Base-by-base conservation (phyloP, 2,888 invertebrate species). In the Diaprepes abbreviatus region DNA sequence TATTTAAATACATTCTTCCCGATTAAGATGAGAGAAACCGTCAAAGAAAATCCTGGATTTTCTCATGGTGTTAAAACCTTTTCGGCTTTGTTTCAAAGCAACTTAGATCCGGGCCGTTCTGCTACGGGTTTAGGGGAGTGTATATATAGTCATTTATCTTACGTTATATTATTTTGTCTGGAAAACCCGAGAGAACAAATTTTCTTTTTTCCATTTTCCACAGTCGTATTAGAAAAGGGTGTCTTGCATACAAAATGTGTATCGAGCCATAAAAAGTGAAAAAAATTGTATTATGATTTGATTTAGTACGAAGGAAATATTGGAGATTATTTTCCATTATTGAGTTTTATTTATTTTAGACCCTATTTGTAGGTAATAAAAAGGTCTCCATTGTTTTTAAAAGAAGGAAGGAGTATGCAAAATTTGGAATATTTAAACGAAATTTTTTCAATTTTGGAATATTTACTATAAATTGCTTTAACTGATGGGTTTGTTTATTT, bases 21-120 rank as follows among this genome's bases (percentile, higher is more conserved):
- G 81, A 81, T 81, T 80, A 80, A 80, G 80, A 80, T 77, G 76
- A 58, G 79, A 73, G 75, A 77, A 77, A 78, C 75, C 74, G 77
- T 78, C 78, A 79, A 78, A 78, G 78, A 79, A 43, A 79, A 79
- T 76, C 75, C 75, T 70, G 76, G 76, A 77, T 76, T 78, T 77
- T 72, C 74, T 43, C 24, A 28, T 73, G 75, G 72, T 73, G 75
- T 73, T 75, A 74, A 76, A 76, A 75, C 71, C 74, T 74, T 71
- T 62, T 64, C 71, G 74, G 71, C 73, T 73, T 74, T 72, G 73
- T 74, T 72, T 71, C 63, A 74, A 74, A 75, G 58, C 40, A 58
- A 58, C 71, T 69, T 72, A 71, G 71, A 70, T 60, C 57, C 50
- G 16, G 52, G 48, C 48, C 48, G 48, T 48, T 48, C 48, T 48